Evolutionary conservation across 2,888 invertebrate genomes (phyloP).

Genomic region (Tanaodytes sp.): DNA sequence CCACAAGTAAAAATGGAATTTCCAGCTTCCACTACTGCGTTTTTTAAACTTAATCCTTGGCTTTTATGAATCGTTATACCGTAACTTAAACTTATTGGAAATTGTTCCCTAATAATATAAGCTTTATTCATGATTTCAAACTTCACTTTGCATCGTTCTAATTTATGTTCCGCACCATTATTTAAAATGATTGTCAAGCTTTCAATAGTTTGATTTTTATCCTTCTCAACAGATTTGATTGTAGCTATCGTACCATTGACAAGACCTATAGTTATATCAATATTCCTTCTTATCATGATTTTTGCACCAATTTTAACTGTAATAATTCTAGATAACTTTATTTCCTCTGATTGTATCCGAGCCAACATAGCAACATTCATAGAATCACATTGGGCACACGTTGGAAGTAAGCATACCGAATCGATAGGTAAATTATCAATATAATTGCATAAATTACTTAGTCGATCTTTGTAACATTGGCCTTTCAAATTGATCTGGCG

Average conservation of each 20-base stretch:
- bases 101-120: slow-evolving; percentile 49
- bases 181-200: no score
- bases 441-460: background rate
- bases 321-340: no score
- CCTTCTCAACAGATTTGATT: no score
- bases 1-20: slow-evolving; percentile 9
- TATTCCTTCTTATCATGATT: no score
- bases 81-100: slow-evolving; percentile 57
- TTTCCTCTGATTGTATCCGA: background rate
- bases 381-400: background rate
- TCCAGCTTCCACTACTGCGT: slow-evolving; percentile 17
- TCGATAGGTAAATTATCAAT: background rate
- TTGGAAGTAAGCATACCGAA: background rate
- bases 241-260: no score
- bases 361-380: background rate
- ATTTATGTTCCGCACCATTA: no score
- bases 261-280: no score
- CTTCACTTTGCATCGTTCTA: slow-evolving; percentile 56
- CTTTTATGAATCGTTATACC: slow-evolving; percentile 58
- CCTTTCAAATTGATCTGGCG: slow-evolving; percentile 8
- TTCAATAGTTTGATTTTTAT: no score
- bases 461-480: background rate
- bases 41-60: slow-evolving; percentile 21
- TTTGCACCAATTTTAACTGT: no score
- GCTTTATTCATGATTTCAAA: slow-evolving; percentile 35